A percentile compares a stretch with the other conserved stretches of the same genome.
Conservation (phyloP, 2,113 vertebrate genomes). For the Erpornis zantholeuca region DNA sequence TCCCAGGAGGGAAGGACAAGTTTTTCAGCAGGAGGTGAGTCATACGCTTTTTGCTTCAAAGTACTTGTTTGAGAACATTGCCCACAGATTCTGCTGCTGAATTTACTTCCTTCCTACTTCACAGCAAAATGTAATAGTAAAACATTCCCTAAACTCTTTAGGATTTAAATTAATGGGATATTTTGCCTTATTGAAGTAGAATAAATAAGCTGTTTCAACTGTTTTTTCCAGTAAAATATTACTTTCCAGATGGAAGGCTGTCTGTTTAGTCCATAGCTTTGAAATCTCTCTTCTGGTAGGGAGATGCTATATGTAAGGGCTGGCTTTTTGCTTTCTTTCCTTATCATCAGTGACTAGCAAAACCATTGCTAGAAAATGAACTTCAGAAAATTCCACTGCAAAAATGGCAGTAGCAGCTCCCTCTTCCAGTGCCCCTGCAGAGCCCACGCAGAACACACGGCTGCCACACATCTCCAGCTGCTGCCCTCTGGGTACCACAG, state of each 20-base stretch:
- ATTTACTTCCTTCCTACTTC: neutral
- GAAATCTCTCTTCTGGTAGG: neutral
- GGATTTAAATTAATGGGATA: neutral
- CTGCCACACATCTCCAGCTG: neutral
- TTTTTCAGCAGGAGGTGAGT: neutral
- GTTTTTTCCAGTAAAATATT: neutral
- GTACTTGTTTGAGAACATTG: neutral
- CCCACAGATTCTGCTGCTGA: neutral
- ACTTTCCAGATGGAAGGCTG: neutral
- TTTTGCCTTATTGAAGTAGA: neutral
- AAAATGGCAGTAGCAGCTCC: neutral
- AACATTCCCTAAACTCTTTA: neutral
- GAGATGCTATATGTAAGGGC: neutral
- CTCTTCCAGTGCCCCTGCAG: neutral
- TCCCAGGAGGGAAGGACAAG: neutral
- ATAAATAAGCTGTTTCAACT: neutral
- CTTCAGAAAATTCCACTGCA: neutral
- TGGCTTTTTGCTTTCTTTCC: neutral
- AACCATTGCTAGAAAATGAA: neutral
- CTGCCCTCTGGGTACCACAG: neutral
- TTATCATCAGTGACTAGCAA: neutral
- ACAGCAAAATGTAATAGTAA: neutral
- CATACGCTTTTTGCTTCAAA: neutral
- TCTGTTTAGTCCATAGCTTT: neutral
- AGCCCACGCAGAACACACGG: neutral